These are phyloP conservation scores for Rhinoderma darwinii DNA, from an alignment of 2,113 vertebrate genomes.

Conservation along the genomic window DNA sequence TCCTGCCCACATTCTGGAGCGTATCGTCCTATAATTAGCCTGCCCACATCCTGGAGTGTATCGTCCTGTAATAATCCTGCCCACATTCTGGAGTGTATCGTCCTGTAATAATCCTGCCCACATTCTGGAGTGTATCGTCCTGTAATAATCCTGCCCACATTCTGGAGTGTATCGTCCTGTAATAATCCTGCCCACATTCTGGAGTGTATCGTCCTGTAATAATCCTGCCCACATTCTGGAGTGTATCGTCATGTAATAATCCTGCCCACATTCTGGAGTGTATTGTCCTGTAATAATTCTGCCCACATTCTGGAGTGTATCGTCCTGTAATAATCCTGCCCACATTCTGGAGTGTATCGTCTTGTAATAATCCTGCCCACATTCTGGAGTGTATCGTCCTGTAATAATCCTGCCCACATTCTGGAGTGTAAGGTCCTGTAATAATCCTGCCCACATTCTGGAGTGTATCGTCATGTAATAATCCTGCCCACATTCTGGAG, in stretches of 20 bases:
- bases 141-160: not conserved
- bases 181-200: not conserved
- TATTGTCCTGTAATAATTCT: not conserved
- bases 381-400: too few relatives aligned
- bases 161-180: not conserved
- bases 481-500: not conserved
- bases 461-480: not conserved
- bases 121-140: not conserved
- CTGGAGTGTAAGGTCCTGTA: not conserved
- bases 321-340: not conserved
- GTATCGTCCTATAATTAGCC: not conserved
- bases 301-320: not conserved
- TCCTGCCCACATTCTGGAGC: not conserved
- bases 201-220: not conserved
- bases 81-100: not conserved
- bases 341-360: not conserved
- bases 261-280: not conserved
- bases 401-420: not conserved
- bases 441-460: not conserved
- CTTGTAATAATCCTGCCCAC: not conserved
- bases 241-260: not conserved
- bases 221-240: not conserved
- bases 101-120: not conserved
- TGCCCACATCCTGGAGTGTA: not conserved
- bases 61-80: too few relatives aligned